Evolutionary conservation across 2,888 invertebrate genomes (phyloP).

Genomic region (Cartodere bifasciata): DNA sequence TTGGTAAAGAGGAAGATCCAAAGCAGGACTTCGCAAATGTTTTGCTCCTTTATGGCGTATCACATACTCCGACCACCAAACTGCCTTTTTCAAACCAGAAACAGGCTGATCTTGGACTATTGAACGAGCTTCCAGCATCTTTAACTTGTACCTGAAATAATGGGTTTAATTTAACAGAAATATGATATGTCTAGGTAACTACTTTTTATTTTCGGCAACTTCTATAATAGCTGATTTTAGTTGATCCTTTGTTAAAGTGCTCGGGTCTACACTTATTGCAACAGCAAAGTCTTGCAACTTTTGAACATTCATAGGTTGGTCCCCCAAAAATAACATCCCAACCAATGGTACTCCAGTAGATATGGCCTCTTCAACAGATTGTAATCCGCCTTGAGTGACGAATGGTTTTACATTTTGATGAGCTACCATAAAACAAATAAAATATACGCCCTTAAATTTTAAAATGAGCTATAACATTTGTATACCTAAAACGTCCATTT

Average conservation of each 20-base stretch:
- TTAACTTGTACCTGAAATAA: constrained; percentile 8
- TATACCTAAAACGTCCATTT: constrained; percentile 18
- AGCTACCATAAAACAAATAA: constrained; percentile 4
- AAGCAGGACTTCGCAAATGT: constrained; percentile 15
- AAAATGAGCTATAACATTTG: too few relatives aligned
- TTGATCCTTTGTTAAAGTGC: constrained; percentile 5
- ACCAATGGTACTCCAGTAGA: constrained; percentile 6
- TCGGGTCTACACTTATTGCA: constrained; percentile 7
- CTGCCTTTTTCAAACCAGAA: neutral
- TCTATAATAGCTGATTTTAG: constrained; percentile 5
- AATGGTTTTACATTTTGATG: constrained; percentile 9
- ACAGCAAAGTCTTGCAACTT: constrained; percentile 10
- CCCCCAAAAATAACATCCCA: constrained; percentile 7
- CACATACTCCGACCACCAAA: constrained; percentile 1
- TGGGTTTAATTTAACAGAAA: neutral
- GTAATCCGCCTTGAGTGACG: constrained; percentile 9
- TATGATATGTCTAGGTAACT: constrained; percentile 2
- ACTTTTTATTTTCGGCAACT: constrained; percentile 7
- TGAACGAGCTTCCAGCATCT: constrained; percentile 3
- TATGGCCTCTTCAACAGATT: constrained; percentile 9
- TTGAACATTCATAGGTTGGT: constrained; percentile 9
- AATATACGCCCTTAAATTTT: too few relatives aligned
- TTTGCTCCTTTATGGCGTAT: neutral
- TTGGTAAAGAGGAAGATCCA: constrained; percentile 31
- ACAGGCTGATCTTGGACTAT: constrained; percentile 1